Conservation (phyloP, 1,140 invertebrate species). For the Procambarus virginalis region DNA sequence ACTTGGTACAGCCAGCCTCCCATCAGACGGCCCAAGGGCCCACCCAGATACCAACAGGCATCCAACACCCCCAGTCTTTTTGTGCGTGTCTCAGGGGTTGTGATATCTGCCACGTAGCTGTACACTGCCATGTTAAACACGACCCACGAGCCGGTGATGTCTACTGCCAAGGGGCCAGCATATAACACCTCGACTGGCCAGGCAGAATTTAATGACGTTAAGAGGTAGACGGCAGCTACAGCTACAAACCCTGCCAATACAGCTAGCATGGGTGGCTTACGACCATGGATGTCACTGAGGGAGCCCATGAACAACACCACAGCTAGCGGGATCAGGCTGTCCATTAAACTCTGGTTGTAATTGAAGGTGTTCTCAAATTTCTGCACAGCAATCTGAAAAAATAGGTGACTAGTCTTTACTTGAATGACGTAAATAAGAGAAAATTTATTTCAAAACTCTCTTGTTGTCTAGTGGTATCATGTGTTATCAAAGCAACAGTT, state of each 20-base stretch:
- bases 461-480: too few species aligned
- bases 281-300: slow-evolving; percentile 70
- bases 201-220: slow-evolving; percentile 69
- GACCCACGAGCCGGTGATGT: slow-evolving; percentile 73
- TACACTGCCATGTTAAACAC: slow-evolving; percentile 74
- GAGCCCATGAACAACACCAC: slow-evolving; percentile 72
- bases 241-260: slow-evolving; percentile 72
- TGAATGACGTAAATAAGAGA: too few species aligned
- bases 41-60: slow-evolving; percentile 64
- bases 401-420: too few species aligned
- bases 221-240: slow-evolving; percentile 70
- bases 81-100: slow-evolving; percentile 72
- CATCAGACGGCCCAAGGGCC: slow-evolving; percentile 55
- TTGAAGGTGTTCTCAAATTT: slow-evolving; percentile 59
- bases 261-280: slow-evolving; percentile 73
- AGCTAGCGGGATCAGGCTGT: slow-evolving; percentile 53
- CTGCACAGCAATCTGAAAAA: slow-evolving; percentile 52
- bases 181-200: slow-evolving; percentile 71
- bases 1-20: slow-evolving; percentile 59
- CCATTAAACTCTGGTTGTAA: slow-evolving; percentile 67
- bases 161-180: slow-evolving; percentile 73
- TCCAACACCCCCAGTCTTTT: slow-evolving; percentile 73
- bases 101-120: slow-evolving; percentile 74
- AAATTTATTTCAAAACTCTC: too few species aligned
- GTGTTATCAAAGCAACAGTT: too few species aligned